Evolutionary conservation across 2,113 vertebrate genomes (phyloP).

Genomic region (Paedocypris sp.): DNA sequence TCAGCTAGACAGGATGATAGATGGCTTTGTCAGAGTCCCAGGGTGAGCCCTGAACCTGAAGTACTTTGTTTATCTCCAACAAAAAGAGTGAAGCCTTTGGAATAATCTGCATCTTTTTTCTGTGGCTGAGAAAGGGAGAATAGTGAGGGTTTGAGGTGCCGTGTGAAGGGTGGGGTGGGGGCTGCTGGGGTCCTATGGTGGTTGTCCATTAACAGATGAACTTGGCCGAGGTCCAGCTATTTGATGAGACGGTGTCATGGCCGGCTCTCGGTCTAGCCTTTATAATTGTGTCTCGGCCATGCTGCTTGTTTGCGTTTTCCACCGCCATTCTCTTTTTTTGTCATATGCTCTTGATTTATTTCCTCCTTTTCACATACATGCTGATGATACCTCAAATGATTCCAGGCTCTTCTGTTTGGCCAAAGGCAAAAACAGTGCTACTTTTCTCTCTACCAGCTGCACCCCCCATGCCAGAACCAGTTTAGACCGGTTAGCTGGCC

Average conservation of each 20-base stretch:
- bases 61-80: slow-evolving; percentile 99
- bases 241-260: slow-evolving; percentile 81
- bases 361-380: slow-evolving; percentile 51
- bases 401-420: slow-evolving; percentile 67
- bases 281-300: slow-evolving; percentile 11
- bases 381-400: slow-evolving; percentile 73
- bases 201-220: slow-evolving; percentile 99
- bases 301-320: slow-evolving; percentile 6
- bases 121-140: slow-evolving; percentile 52
- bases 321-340: slow-evolving; percentile 10
- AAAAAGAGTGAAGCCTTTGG: slow-evolving; percentile 61
- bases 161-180: slow-evolving; percentile 35
- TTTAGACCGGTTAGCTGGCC: slow-evolving; percentile 81
- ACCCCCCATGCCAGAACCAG: slow-evolving; percentile 58
- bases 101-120: slow-evolving; percentile 39
- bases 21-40: slow-evolving; percentile 99
- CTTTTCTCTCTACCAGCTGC: slow-evolving; percentile 29
- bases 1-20: slow-evolving; percentile 97
- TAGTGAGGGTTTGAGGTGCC: slow-evolving; percentile 54
- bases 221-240: slow-evolving; percentile 86
- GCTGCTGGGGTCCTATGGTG: slow-evolving; percentile 56
- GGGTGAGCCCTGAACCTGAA: slow-evolving; percentile 99
- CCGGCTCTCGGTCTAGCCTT: slow-evolving; percentile 30
- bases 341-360: background rate
- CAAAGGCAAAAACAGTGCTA: slow-evolving; percentile 61